phyloP scores from a whole-genome alignment of 2,888 invertebrate genomes.

The Eubasilissa splendida region DNA sequence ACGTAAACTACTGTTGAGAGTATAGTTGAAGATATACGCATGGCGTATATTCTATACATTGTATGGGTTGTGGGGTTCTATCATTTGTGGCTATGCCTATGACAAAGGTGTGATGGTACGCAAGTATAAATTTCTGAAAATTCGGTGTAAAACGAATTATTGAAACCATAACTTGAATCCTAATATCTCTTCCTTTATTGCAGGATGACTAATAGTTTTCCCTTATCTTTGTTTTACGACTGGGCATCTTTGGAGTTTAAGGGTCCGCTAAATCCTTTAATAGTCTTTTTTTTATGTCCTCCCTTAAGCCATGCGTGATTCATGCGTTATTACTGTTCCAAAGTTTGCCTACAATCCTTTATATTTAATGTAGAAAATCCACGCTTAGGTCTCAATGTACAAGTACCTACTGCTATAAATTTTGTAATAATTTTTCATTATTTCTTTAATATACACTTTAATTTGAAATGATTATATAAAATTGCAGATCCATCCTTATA shows the following conservation, averaged over 20 bases:
- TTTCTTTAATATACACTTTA: no score
- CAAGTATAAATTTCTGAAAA: no score
- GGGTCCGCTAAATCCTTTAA: conserved; percentile 52
- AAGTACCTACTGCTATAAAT: no score
- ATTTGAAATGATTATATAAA: no score
- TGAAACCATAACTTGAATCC: conserved; percentile 2
- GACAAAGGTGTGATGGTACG: no score
- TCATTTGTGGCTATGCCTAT: no score
- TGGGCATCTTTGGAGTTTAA: conserved; percentile 47
- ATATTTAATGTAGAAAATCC: conserved; percentile 13
- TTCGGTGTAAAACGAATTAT: not conserved
- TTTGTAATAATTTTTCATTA: no score
- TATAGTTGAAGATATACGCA: no score
- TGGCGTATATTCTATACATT: no score
- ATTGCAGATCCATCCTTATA: no score
- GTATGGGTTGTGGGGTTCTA: no score
- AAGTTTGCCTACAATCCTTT: conserved; percentile 25
- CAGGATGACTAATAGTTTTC: conserved; percentile 38
- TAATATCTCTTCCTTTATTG: conserved; percentile 12
- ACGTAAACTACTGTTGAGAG: no score
- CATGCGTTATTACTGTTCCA: conserved; percentile 42
- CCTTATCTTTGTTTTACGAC: conserved; percentile 54
- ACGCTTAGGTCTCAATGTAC: not conserved
- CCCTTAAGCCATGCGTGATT: conserved; percentile 53
- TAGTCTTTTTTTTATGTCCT: conserved; percentile 52